Base-by-base conservation (phyloP, 2,797 vertebrate genomes). In the Alouatta caraya region DNA sequence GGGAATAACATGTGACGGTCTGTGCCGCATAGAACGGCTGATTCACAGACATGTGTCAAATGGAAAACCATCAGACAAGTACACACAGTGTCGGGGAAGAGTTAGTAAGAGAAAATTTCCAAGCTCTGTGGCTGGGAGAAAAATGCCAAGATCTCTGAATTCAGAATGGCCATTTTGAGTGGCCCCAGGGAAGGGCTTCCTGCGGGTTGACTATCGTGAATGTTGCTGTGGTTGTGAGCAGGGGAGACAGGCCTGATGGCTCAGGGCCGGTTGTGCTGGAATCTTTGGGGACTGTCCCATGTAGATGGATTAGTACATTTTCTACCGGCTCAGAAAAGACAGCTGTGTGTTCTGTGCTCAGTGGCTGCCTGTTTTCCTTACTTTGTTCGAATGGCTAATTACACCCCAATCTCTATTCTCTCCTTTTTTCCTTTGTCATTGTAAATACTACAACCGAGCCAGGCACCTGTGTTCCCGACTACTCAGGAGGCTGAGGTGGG, bases 81-180 rank as follows among this genome's bases (percentile, higher is more conserved):
- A 50, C 9, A 37, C 37, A 17, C 22, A 8, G 42, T 59, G 46
- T 44, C 0, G 2, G 73, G 59, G 52, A 39, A 80, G 67, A 76
- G 26, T 44, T 42, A 37, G 17, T 2, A 57, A n/a, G 72, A 88
- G 8, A 33, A 70, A 30, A 10, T 85, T 83, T 76, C 42, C 50
- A 42, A 59, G 33, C 64, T 46, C 67, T 28, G 75, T 46, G 67
- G 2, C n/a, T 87, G 8, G n/a, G 42, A 89, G 64, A 44, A 90
- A 91, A 80, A 61, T 10, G 24, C 30, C 67, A 50, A 37, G 61
- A 33, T 48, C 70, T 73, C n/a, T 78, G 57, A 94, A 73, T 78
- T 79, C 26, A 85, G 28, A 28, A 78, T 46, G 44, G 67, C 2
- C 4, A 0, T 52, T 48, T 67, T 67, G 61, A 67, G 5, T 2